Conservation (phyloP, 2,888 invertebrate species). For the Helleia helle region DNA sequence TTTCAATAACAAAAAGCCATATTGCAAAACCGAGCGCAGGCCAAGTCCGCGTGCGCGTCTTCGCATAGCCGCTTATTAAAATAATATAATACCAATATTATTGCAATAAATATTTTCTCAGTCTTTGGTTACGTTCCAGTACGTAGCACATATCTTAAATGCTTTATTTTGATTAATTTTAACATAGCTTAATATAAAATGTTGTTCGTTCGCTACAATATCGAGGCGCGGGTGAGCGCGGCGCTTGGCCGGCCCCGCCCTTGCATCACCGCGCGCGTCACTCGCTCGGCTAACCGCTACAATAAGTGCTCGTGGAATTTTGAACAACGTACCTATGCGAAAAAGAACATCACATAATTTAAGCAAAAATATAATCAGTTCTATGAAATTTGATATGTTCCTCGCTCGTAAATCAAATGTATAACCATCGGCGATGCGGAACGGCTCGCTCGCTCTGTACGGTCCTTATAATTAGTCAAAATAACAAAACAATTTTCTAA, state of each 20-base stretch:
- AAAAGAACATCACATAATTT: constrained; percentile 58
- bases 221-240: too few species aligned
- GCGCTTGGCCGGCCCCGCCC: too few species aligned
- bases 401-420: constrained; percentile 38
- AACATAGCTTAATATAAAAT: constrained; percentile 27
- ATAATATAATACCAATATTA: constrained; percentile 58
- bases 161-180: constrained; percentile 35
- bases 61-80: constrained; percentile 26
- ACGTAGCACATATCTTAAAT: constrained; percentile 42
- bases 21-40: background rate
- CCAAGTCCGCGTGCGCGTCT: background rate
- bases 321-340: constrained; percentile 62
- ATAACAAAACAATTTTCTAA: constrained; percentile 56
- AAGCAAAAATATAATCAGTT: constrained; percentile 34
- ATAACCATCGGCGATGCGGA: constrained; percentile 25
- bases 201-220: constrained; percentile 32
- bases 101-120: constrained; percentile 57
- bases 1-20: constrained; percentile 6
- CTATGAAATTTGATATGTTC: constrained; percentile 59
- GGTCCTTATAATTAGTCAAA: constrained; percentile 38
- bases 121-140: constrained; percentile 65
- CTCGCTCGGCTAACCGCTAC: too few species aligned
- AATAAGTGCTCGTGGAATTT: constrained; percentile 39
- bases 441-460: constrained; percentile 12
- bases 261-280: too few species aligned